Percentiles rank a stretch among this genome's conserved stretches.
phyloP scores from a whole-genome alignment of 2,113 vertebrate species.

The Xiphophorus couchianus region DNA sequence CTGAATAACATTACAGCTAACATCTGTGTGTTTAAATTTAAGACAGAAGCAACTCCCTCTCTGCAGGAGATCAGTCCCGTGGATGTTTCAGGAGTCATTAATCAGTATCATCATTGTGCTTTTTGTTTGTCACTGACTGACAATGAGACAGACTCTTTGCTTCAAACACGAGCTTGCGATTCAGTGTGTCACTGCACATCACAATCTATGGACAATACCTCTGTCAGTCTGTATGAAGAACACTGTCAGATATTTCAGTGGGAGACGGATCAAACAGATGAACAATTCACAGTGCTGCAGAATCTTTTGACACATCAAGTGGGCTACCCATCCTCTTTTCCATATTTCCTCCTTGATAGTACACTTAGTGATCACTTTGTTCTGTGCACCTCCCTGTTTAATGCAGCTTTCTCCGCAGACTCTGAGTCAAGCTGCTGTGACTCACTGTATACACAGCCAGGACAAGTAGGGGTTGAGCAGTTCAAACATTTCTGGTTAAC shows the following conservation, averaged over 20 bases:
- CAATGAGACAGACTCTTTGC: slow-evolving; percentile 62
- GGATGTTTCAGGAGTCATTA: slow-evolving; percentile 63
- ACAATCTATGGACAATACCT: slow-evolving; percentile 67
- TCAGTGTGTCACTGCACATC: slow-evolving; percentile 61
- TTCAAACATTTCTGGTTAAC: slow-evolving; percentile 28
- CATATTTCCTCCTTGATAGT: slow-evolving; percentile 34
- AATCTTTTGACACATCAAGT: slow-evolving; percentile 57
- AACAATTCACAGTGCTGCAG: slow-evolving; percentile 62
- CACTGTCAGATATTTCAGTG: slow-evolving; percentile 65
- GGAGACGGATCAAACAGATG: slow-evolving; percentile 66
- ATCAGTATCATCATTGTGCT: slow-evolving; percentile 70
- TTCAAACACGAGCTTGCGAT: slow-evolving; percentile 62
- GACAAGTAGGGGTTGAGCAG: slow-evolving; percentile 21
- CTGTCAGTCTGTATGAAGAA: slow-evolving; percentile 70
- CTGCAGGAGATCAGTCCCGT: slow-evolving; percentile 57
- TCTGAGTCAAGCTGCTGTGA: slow-evolving; percentile 41
- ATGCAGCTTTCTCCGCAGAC: slow-evolving; percentile 33
- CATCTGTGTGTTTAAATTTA: slow-evolving; percentile 54
- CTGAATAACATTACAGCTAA: slow-evolving; percentile 41
- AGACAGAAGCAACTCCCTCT: slow-evolving; percentile 50
- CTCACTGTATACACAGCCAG: slow-evolving; percentile 30
- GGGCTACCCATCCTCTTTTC: slow-evolving; percentile 22
- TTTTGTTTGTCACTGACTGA: slow-evolving; percentile 71
- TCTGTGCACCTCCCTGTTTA: slow-evolving; percentile 27
- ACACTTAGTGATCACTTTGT: slow-evolving; percentile 45